Evolutionary conservation across 2,113 vertebrate species (phyloP).

Genomic region (Planiliza haematocheilus): DNA sequence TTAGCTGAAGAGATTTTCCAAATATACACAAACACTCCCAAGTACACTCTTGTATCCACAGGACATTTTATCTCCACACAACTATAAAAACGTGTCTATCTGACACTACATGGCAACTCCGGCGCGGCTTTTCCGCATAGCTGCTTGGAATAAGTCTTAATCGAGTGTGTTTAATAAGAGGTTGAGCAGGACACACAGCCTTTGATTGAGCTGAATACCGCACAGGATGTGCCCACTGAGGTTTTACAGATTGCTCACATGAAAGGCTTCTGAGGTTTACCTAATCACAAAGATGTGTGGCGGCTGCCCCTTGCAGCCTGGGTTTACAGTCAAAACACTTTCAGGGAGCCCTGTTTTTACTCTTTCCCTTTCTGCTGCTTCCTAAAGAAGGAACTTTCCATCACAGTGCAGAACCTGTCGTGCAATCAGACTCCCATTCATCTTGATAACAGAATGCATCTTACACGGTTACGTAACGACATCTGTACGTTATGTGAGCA

Average conservation of each 20-base stretch:
- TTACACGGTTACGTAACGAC: slow-evolving; percentile 68
- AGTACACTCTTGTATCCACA: slow-evolving; percentile 33
- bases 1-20: slow-evolving; percentile 59
- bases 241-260: slow-evolving; percentile 73
- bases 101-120: slow-evolving; percentile 5
- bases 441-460: slow-evolving; percentile 69
- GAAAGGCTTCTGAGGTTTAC: slow-evolving; percentile 75
- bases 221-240: slow-evolving; percentile 75
- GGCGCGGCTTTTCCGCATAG: slow-evolving; percentile 36
- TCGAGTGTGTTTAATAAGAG: slow-evolving; percentile 72
- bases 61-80: slow-evolving; percentile 51
- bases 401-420: slow-evolving; percentile 32
- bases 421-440: slow-evolving; percentile 55
- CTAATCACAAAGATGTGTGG: slow-evolving; percentile 78
- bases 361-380: slow-evolving; percentile 39
- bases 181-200: slow-evolving; percentile 49
- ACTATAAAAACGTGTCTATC: slow-evolving; percentile 24
- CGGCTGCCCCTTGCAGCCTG: slow-evolving; percentile 51
- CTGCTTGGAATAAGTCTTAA: slow-evolving; percentile 61
- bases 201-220: slow-evolving; percentile 68
- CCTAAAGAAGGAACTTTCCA: slow-evolving; percentile 35
- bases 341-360: slow-evolving; percentile 48
- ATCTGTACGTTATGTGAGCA: slow-evolving; percentile 64
- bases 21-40: slow-evolving; percentile 63
- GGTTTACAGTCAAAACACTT: slow-evolving; percentile 71